Conservation (phyloP, 2,888 invertebrate species). For the Acanthoscelides obtectus region DNA sequence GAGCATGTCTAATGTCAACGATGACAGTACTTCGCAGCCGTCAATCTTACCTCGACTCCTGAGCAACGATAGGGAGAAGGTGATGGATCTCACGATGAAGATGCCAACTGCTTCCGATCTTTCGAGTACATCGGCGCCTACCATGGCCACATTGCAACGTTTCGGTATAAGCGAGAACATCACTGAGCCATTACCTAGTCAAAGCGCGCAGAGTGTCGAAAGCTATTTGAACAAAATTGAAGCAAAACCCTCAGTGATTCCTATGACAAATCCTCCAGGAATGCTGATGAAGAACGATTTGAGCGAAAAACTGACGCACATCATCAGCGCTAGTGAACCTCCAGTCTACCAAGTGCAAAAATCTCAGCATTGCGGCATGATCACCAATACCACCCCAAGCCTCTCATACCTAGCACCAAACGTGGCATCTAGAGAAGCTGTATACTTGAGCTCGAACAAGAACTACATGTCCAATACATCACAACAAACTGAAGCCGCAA, state of each 20-base stretch:
- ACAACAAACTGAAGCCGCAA: constrained; percentile 30
- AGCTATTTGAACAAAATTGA: constrained; percentile 56
- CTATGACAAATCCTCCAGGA: constrained; percentile 18
- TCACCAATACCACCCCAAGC: constrained; percentile 20
- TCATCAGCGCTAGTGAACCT: constrained; percentile 17
- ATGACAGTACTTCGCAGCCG: constrained; percentile 32
- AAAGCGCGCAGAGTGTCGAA: constrained; percentile 57
- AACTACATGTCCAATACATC: constrained; percentile 25
- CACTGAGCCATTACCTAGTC: constrained; percentile 50
- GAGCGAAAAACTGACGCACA: constrained; percentile 21
- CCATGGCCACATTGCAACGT: constrained; percentile 49
- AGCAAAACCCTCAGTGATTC: constrained; percentile 28
- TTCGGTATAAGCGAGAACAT: constrained; percentile 47
- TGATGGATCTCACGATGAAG: constrained; percentile 68
- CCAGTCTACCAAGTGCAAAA: constrained; percentile 17
- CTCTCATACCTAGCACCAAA: constrained; percentile 15
- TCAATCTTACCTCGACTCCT: constrained; percentile 8
- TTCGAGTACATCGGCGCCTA: constrained; percentile 54
- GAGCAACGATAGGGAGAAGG: constrained; percentile 44
- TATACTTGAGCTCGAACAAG: constrained; percentile 30
- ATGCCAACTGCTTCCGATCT: constrained; percentile 51
- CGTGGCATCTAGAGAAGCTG: constrained; percentile 22
- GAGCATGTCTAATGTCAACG: constrained; percentile 31
- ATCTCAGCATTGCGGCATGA: constrained; percentile 19
- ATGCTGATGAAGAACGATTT: constrained; percentile 24